Evolutionary conservation across 2,888 invertebrate genomes (phyloP).

Genomic region (Gerris lacustris): DNA sequence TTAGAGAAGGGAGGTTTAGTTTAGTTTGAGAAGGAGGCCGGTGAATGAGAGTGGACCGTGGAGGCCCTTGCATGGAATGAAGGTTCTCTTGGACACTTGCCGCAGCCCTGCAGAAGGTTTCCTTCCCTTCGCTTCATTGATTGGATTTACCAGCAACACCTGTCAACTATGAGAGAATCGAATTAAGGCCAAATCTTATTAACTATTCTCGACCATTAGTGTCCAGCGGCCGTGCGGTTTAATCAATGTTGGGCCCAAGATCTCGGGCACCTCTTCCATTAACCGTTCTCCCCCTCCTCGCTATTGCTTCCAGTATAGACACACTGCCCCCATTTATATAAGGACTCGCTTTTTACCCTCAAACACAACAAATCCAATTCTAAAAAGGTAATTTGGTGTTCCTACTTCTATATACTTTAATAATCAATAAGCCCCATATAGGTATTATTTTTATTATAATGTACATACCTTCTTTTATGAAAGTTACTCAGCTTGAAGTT

Average conservation of each 20-base stretch:
- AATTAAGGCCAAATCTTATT: conserved; percentile 5
- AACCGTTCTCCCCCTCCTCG: not conserved
- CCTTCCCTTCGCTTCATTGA: not conserved
- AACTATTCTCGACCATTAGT: conserved; percentile 3
- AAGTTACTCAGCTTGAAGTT: no score
- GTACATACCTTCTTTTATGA: no score
- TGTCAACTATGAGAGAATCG: conserved; percentile 5
- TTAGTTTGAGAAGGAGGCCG: no score
- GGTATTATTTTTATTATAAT: no score
- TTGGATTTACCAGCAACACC: conserved; percentile 3
- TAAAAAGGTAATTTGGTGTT: no score
- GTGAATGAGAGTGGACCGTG: no score
- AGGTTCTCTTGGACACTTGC: no score
- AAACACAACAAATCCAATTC: no score
- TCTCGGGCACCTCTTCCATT: not conserved
- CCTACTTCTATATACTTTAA: no score
- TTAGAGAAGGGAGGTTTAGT: no score
- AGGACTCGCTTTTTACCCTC: not conserved
- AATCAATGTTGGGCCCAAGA: not conserved
- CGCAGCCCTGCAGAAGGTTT: not conserved
- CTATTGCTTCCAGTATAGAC: not conserved
- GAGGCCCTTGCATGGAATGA: no score
- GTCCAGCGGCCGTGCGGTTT: conserved; percentile 5
- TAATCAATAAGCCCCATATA: no score
- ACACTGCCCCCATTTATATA: conserved; percentile 1